Evolutionary conservation across 92 coral and sea anemone genomes (phyloP), one percentile per base, ranked within the genome.

Genomic region (Zoanthus sansibaricus): DNA sequence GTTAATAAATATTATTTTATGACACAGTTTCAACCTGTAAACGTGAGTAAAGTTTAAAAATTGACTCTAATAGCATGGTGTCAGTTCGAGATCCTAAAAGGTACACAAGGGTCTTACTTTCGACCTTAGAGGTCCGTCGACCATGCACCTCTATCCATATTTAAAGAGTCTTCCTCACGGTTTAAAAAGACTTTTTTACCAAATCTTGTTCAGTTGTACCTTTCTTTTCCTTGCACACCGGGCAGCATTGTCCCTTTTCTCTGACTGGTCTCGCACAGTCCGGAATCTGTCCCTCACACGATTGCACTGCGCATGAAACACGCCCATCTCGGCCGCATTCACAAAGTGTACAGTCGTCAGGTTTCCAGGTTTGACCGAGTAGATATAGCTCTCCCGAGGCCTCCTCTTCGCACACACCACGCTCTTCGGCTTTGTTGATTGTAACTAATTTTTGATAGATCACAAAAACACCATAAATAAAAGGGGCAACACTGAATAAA

Each of bases 321-420:
- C 86, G 92, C 42, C 99, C 99, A 61, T 96, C 91, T 54, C 94
- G 91, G 59, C 94, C 95, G 76, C 99, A 97, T 79, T 92, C 96
- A 76, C 99, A 97, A 32, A 93, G 93, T 10, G 98, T 92, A 21
- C 99, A 97, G 84, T 97, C 98, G 78, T 95, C 96, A 25, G 92
- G 82, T 80, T 92, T 94, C 99, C 99, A 97, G 86, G 92, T 94
- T 88, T 97, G 98, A 20, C 99, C 99, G 54, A 92, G 88, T 21
- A 92, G 79, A 92, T 97, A 95, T 10, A 84, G 44, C 83, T 97
- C 92, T 52, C 98, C 99, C 15, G 96, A 88, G 77, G 84, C 90
- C 33, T 87, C 66, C 86, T 95, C 98, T 75, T 91, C 92, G 58
- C 99, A 97, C 84, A 91, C 92, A 10, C 79, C 91, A 70, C 84